Evolutionary conservation across 2,113 vertebrate species (phyloP).

Genomic region (Corythoichthys intestinalis): DNA sequence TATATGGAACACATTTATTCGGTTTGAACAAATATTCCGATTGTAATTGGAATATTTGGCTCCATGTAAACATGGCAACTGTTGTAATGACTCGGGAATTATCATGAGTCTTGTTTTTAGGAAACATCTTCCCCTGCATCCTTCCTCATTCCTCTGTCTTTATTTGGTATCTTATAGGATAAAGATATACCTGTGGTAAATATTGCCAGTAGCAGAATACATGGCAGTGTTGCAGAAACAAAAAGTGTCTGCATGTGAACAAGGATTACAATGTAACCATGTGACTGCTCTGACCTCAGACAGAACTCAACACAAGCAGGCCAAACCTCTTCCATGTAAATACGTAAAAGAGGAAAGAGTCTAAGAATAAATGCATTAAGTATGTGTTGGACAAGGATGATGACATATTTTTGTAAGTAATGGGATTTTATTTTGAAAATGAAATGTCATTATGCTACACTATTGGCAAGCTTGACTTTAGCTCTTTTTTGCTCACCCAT

Average conservation of each 20-base stretch:
- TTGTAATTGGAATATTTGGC: too few species aligned
- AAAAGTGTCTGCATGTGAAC: constrained; percentile 59
- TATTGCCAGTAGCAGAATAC: constrained; percentile 31
- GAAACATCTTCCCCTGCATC: background rate
- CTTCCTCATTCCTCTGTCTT: background rate
- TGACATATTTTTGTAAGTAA: background rate
- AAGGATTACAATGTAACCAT: constrained; percentile 66
- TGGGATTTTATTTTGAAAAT: background rate
- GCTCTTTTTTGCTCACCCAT: background rate
- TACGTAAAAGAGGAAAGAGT: constrained; percentile 3
- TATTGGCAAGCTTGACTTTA: background rate
- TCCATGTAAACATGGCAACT: background rate
- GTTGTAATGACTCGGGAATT: background rate
- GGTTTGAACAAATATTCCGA: too few species aligned
- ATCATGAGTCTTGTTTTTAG: background rate
- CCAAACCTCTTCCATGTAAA: constrained; percentile 36
- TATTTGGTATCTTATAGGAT: constrained; percentile 18
- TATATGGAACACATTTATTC: too few species aligned
- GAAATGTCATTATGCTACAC: background rate
- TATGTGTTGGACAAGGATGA: background rate
- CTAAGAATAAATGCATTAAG: background rate
- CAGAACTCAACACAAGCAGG: constrained; percentile 52
- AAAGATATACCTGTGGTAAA: constrained; percentile 34
- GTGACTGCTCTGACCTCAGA: constrained; percentile 63
- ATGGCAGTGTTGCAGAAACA: constrained; percentile 39